These are phyloP conservation scores for Oncorhynchus kisutch DNA, from an alignment of 2,113 vertebrate genomes.

Conservation along the genomic window DNA sequence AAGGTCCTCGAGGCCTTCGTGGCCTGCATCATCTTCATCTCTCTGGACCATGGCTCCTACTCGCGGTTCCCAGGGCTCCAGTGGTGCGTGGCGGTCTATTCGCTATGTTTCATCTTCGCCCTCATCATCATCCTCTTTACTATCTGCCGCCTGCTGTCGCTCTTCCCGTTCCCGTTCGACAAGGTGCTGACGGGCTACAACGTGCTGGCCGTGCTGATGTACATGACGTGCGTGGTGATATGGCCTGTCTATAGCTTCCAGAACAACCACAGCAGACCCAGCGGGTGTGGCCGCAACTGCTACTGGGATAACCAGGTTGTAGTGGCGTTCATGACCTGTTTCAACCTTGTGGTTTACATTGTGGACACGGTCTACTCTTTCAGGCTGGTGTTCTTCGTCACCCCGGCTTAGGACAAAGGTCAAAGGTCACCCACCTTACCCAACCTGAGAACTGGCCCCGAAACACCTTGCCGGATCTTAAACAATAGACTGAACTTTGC, in stretches of 20 bases:
- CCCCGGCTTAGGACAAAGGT: slow-evolving; percentile 28
- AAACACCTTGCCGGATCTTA: neutral
- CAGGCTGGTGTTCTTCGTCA: slow-evolving; percentile 66
- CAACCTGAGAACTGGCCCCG: neutral
- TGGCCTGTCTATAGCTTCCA: slow-evolving; percentile 82
- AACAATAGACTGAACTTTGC: neutral
- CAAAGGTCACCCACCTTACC: too few species aligned
- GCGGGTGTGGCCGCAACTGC: fast-evolving
- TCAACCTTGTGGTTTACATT: slow-evolving; percentile 82
- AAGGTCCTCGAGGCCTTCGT: slow-evolving; percentile 85
- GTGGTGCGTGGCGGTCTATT: slow-evolving; percentile 86
- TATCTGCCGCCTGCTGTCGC: slow-evolving; percentile 71
- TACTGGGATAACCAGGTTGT: slow-evolving; percentile 64
- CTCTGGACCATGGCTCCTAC: slow-evolving; percentile 18
- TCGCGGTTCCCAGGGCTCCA: slow-evolving; percentile 10
- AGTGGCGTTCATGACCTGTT: slow-evolving; percentile 76
- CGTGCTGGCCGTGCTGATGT: slow-evolving; percentile 78
- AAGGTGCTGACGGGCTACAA: slow-evolving; percentile 77
- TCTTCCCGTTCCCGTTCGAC: slow-evolving; percentile 69
- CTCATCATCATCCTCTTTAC: slow-evolving; percentile 81
- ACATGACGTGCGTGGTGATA: slow-evolving; percentile 77
- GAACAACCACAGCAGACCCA: fast-evolving
- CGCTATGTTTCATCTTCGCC: slow-evolving; percentile 82
- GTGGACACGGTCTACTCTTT: slow-evolving; percentile 81
- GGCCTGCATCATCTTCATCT: slow-evolving; percentile 86